Base-by-base conservation (phyloP, 2,888 invertebrate species). In the Allolobophora icterica region DNA sequence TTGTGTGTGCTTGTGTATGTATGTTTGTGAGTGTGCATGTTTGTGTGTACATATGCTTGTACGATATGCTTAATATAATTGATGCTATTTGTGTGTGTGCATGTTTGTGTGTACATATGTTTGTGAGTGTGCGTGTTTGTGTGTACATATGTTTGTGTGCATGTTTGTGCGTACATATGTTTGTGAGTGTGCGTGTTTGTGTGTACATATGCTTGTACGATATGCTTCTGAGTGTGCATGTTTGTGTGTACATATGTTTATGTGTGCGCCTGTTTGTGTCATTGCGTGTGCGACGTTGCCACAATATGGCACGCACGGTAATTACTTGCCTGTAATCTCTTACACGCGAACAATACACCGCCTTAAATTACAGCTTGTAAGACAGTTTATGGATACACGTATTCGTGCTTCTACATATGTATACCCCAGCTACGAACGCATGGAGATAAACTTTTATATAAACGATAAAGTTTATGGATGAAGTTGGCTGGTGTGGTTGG, bases 281-380 rank as follows among this genome's bases (percentile, higher is more conserved):
- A 11, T 42, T 42, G 52, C 21, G 24, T 52, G 38, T 52, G 52
- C 52, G 15, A 52, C 21, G 52, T 52, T 42, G 52, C 52, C 52
- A 52, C 52, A 24, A 71, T 71, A n/a, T n/a, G 71, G 71, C 71
- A n/a, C n/a, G 71, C n/a, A 71, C 11, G 30, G 71, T n/a, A 71
- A n/a, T 71, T 71, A 71, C 71, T 71, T 71, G 71, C 71, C 30
- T 71, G 30, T n/a, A 71, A 71, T 71, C 71, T 71, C 71, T n/a
- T n/a, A n/a, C 71, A 11, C n/a, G 71, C 71, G n/a, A n/a, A n/a
- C 71, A 71, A 71, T 71, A 71, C 11, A 13, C 71, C n/a, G n/a
- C 11, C n/a, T 71, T n/a, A 71, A 71, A 71, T 71, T 71, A 71
- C 52, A 52, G 21, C 52, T 21, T 52, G 52, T 71, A 71, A n/a